Evolutionary conservation across 2,113 vertebrate species (phyloP), one percentile per base, ranked within the genome.

Genomic region (Tor tambroides): DNA sequence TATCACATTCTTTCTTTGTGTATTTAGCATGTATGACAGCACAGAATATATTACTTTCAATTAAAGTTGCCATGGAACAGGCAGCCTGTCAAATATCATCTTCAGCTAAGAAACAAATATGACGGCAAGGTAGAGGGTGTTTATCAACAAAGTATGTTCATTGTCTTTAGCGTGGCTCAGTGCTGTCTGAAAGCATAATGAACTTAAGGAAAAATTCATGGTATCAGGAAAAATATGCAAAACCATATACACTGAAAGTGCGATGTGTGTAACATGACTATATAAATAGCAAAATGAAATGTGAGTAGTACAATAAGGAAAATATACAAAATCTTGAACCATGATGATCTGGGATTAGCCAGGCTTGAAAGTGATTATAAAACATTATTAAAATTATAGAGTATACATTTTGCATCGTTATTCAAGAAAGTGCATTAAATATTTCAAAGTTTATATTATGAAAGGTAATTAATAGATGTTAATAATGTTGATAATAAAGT

Each of bases 1-100:
- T 71, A 84, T 61, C 56, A 61, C n/a, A 41, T 74, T 35, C 23
- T 75, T 84, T 19, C 43, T 71, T 54, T 41, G 23, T 38, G 49
- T 77, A 77, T 77, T 77, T 77, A 77, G 74, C 6, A 26, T 9
- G 38, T 43, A 28, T 77, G 41, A 49, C 74, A 77, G 43, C n/a
- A 51, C 74, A 77, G 74, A 85, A 63, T 76, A 63, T 63, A 46
- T 77, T 51, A 51, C 23, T 30, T 77, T 77, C 41, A 76, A 46
- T 77, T 77, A 51, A 77, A 28, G 74, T 17, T 6, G 12, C 74
- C 46, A 8, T 77, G 26, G 43, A 49, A 49, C 11, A 51, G 43
- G 6, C 43, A 77, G 74, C 74, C n/a, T 77, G 74, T 77, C 74
- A 77, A 9, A 77, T 77, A 51, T 75, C 23, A 75, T 77, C 14